Evolutionary conservation across 2,797 vertebrate species (phyloP).

Genomic region (Petrocephalus schoutedeni): DNA sequence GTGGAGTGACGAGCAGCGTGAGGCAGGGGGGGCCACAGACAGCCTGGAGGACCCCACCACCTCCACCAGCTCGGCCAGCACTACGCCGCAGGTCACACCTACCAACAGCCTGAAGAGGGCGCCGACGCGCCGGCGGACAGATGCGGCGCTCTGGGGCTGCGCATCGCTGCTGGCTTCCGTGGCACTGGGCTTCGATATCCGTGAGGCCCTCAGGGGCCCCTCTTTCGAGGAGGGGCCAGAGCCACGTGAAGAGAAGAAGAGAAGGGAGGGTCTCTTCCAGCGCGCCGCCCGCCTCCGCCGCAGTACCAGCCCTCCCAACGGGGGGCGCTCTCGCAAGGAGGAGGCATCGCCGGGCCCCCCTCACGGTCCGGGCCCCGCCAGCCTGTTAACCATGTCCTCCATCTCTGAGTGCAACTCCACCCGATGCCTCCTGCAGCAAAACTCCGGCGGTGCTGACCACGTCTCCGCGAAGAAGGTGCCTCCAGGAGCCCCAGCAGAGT

Average conservation of each 20-base stretch:
- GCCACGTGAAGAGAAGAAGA: constrained; percentile 72
- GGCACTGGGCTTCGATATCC: constrained; percentile 78
- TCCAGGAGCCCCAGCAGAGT: constrained; percentile 15
- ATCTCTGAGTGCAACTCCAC: constrained; percentile 74
- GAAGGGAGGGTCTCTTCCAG: constrained; percentile 77
- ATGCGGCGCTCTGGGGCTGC: constrained; percentile 73
- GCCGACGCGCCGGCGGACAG: constrained; percentile 65
- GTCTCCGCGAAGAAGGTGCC: constrained; percentile 37
- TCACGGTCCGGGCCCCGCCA: constrained; percentile 47
- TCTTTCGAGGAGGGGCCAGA: constrained; percentile 61
- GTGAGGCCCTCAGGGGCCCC: constrained; percentile 62
- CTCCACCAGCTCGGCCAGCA: constrained; percentile 58
- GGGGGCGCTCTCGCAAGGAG: constrained; percentile 58
- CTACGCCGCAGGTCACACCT: constrained; percentile 73
- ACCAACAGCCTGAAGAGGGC: constrained; percentile 74
- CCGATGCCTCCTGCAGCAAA: constrained; percentile 71
- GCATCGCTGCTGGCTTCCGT: constrained; percentile 77
- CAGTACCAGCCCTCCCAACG: constrained; percentile 66
- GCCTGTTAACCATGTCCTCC: constrained; percentile 75
- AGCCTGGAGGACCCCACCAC: constrained; percentile 66
- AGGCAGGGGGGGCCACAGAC: constrained; percentile 53
- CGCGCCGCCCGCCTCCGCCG: constrained; percentile 73
- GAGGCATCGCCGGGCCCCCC: constrained; percentile 47
- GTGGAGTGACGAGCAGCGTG: constrained; percentile 79
- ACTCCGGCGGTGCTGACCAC: constrained; percentile 43